Evolutionary conservation across 2,888 invertebrate species (phyloP).

Genomic region (Morpho achilles): DNA sequence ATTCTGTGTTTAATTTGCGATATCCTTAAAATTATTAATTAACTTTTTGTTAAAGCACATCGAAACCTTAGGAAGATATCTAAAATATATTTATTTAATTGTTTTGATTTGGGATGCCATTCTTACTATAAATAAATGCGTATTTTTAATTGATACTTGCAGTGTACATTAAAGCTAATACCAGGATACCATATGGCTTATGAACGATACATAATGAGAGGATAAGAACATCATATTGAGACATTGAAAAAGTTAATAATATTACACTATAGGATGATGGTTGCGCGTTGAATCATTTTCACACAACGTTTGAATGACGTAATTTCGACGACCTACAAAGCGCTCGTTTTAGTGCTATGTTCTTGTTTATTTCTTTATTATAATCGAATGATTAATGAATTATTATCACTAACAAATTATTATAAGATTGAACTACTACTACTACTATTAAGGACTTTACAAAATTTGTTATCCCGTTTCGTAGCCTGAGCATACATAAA

Average conservation of each 20-base stretch:
- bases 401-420: too few relatives aligned
- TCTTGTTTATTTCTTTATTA: background rate
- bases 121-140: background rate
- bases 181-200: slow-evolving; percentile 1
- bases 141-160: background rate
- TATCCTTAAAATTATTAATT: too few relatives aligned
- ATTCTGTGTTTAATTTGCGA: too few relatives aligned
- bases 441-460: too few relatives aligned
- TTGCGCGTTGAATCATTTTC: slow-evolving; percentile 52
- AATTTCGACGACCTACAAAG: slow-evolving; percentile 56
- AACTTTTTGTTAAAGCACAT: too few relatives aligned
- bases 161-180: slow-evolving; percentile 5
- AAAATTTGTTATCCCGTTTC: too few relatives aligned
- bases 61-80: too few relatives aligned
- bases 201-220: background rate
- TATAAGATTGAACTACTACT: too few relatives aligned
- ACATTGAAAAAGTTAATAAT: slow-evolving; percentile 12
- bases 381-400: background rate
- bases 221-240: slow-evolving; percentile 13
- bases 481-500: too few relatives aligned
- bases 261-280: slow-evolving; percentile 38
- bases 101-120: too few relatives aligned
- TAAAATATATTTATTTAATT: too few relatives aligned
- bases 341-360: slow-evolving; percentile 41
- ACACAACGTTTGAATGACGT: slow-evolving; percentile 48